Percentiles rank a stretch among this genome's conserved stretches.
phyloP scores from a whole-genome alignment of 2,113 vertebrate genomes.

The Rostratula benghalensis region DNA sequence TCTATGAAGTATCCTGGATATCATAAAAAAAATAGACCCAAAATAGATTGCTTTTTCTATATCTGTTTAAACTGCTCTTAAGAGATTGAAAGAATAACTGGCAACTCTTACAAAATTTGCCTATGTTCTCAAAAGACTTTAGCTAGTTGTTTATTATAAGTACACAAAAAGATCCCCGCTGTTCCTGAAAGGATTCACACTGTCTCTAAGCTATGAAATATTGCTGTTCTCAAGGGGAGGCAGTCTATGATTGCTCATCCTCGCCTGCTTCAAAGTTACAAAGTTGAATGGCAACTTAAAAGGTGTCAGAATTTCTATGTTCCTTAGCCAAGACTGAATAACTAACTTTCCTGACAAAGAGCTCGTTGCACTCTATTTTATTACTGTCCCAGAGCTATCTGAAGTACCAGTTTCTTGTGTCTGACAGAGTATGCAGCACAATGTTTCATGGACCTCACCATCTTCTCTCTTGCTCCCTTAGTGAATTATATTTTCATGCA shows the following conservation, averaged over 20 bases:
- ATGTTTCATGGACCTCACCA: neutral
- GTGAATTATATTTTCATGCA: neutral
- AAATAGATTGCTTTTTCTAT: neutral
- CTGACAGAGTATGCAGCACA: neutral
- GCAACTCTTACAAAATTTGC: neutral
- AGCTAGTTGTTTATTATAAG: neutral
- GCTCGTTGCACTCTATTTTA: neutral
- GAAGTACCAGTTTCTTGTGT: neutral
- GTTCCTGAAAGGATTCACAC: neutral
- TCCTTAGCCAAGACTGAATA: neutral
- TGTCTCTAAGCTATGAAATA: neutral
- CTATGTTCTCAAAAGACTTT: neutral
- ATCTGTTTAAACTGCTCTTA: neutral
- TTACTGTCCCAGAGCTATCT: neutral
- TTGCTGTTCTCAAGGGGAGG: neutral
- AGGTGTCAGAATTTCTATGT: neutral
- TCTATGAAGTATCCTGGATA: neutral
- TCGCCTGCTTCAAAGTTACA: neutral
- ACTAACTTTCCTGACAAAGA: neutral
- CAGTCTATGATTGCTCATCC: neutral
- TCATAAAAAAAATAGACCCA: neutral
- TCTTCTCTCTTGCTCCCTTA: neutral
- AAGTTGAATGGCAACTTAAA: neutral
- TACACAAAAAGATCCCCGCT: neutral
- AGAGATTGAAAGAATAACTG: neutral